Conservation (phyloP, 2,113 vertebrate genomes). For the Tinamus guttatus region DNA sequence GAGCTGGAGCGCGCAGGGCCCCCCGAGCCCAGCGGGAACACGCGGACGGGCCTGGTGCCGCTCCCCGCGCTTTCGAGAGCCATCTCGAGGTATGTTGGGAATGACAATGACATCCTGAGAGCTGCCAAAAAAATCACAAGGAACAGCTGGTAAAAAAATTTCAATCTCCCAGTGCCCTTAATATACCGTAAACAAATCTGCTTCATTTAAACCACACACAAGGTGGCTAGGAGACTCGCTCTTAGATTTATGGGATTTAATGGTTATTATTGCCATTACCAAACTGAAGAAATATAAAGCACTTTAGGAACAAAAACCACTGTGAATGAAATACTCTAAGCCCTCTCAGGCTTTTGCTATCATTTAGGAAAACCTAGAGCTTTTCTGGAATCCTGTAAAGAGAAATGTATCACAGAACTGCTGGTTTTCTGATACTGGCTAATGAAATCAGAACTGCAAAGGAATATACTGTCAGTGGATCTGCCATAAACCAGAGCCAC, state of each 20-base stretch:
- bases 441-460: not conserved
- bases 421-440: not conserved
- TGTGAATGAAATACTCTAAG: not conserved
- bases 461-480: not conserved
- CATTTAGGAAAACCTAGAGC: not conserved
- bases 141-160: conserved; percentile 57
- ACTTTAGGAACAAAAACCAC: not conserved
- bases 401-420: not conserved
- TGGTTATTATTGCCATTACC: not conserved
- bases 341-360: not conserved
- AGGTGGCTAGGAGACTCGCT: not conserved
- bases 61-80: not conserved
- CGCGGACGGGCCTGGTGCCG: not conserved
- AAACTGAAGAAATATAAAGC: not conserved
- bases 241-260: not conserved
- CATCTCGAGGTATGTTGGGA: not conserved
- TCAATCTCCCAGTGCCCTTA: conserved; percentile 39
- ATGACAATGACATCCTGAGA: conserved; percentile 16
- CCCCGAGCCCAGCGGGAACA: accelerated
- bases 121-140: conserved; percentile 32
- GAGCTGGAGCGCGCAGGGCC: accelerated
- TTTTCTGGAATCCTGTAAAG: not conserved
- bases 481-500: not conserved
- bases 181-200: conserved; percentile 49
- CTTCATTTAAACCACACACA: not conserved